Percentiles rank a stretch among this genome's conserved stretches.
phyloP scores from a whole-genome alignment of 2,888 invertebrate species.

The Cremastinae sp. region DNA sequence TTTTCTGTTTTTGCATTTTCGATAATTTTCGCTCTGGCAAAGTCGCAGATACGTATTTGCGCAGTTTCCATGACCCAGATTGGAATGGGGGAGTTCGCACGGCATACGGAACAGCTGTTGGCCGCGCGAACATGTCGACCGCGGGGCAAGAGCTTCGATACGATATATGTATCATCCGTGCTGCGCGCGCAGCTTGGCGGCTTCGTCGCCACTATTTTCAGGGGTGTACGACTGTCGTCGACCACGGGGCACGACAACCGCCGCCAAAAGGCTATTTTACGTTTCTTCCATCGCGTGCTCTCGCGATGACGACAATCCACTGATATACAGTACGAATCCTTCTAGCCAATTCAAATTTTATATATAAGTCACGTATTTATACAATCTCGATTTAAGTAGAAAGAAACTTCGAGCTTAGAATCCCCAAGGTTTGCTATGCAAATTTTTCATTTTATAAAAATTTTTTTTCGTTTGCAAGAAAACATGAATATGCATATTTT shows the following conservation, averaged over 20 bases:
- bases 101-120: slow-evolving; percentile 79
- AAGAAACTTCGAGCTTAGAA: slow-evolving; percentile 4
- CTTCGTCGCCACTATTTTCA: slow-evolving; percentile 76
- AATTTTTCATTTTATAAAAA: slow-evolving; percentile 3
- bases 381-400: background rate
- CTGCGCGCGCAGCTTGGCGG: slow-evolving; percentile 79
- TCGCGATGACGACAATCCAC: slow-evolving; percentile 30
- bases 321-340: slow-evolving; percentile 37
- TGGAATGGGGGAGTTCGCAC: slow-evolving; percentile 78
- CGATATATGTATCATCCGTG: slow-evolving; percentile 66
- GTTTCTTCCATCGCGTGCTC: slow-evolving; percentile 19
- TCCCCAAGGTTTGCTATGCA: background rate
- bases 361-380: background rate
- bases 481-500: too few species aligned
- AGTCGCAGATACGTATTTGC: slow-evolving; percentile 69
- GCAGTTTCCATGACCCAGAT: slow-evolving; percentile 80
- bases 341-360: slow-evolving; percentile 16
- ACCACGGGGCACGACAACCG: background rate
- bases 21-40: slow-evolving; percentile 44
- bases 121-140: slow-evolving; percentile 77
- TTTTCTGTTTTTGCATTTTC: slow-evolving; percentile 54
- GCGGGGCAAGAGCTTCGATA: slow-evolving; percentile 74
- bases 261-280: background rate
- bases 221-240: slow-evolving; percentile 67
- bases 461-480: too few species aligned